These are phyloP conservation scores for Chelonus insularis DNA, from an alignment of 1,140 invertebrate species.

Conservation along the genomic window DNA sequence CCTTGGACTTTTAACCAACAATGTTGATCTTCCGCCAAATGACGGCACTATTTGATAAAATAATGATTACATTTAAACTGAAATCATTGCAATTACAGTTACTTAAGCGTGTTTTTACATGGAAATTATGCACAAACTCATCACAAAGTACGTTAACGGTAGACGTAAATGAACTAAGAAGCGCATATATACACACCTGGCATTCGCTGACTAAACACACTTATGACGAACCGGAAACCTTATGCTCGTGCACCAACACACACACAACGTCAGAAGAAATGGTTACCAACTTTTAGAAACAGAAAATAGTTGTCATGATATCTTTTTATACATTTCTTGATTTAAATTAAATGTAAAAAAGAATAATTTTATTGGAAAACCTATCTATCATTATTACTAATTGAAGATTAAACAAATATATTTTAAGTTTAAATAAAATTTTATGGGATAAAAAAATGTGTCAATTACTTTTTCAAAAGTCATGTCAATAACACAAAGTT, in stretches of 20 bases:
- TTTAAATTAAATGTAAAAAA: too few species aligned
- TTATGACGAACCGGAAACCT: constrained; percentile 8
- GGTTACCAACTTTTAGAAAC: background rate
- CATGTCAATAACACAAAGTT: too few species aligned
- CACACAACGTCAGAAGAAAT: background rate
- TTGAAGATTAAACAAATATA: too few species aligned
- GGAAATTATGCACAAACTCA: background rate
- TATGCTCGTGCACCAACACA: background rate
- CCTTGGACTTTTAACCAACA: background rate
- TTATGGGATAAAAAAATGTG: too few species aligned
- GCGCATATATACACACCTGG: constrained; percentile 12
- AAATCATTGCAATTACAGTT: background rate
- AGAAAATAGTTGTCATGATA: too few species aligned
- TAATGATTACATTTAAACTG: background rate
- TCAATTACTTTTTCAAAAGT: too few species aligned
- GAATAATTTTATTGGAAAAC: too few species aligned
- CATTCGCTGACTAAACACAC: background rate
- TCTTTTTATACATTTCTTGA: too few species aligned
- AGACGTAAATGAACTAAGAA: background rate
- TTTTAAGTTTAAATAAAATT: too few species aligned
- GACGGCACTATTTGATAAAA: background rate
- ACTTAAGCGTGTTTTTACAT: background rate
- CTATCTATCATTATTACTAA: too few species aligned
- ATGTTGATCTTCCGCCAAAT: background rate
- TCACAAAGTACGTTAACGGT: constrained; percentile 16